Base-by-base conservation (phyloP, 2,888 invertebrate genomes). In the Athalia rosae region DNA sequence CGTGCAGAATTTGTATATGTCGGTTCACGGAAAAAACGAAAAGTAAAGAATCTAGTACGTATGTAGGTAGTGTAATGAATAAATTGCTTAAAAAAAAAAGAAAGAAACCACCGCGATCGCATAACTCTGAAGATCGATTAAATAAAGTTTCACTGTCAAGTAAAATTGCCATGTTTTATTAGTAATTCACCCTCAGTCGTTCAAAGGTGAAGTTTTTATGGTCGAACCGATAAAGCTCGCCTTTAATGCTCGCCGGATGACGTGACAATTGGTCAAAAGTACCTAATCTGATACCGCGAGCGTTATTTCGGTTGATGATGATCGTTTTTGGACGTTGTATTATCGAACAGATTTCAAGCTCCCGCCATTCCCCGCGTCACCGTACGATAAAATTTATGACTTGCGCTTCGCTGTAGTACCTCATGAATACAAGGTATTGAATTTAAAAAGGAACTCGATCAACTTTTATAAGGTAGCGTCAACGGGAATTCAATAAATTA, bases 231-330 rank as follows among this genome's bases (percentile, higher is more conserved):
- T 71, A 71, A 71, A 71, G 43, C 58, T 45, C 4, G n/a, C 45
- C 11, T 43, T 7, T 71, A 71, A 71, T 71, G 71, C 71, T 71
- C 69, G n/a, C 6, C n/a, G 71, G n/a, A 71, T 71, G 71, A 56
- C 45, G 71, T 71, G 56, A 58, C 71, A 71, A 71, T 71, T 58
- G 71, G 50, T 50, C 67, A 67, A 64, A 47, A 47, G 28, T 53
- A 45, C 43, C 15, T 71, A 71, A 71, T 71, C 71, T 58, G 56
- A 71, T 71, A 58, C 58, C 56, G 8, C 71, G 56, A 28, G 28
- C 28, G 28, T 28, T 28, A 28, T 53, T 50, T 6, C 41, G 48
- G 50, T 11, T 50, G n/a, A 15, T 48, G 48, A 28, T 50, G 11
- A 28, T 67, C 50, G 50, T 67, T 7, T 28, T 28, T 28, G 28